These are phyloP conservation scores for Adelphocoris suturalis DNA, from an alignment of 2,888 invertebrate species.

Conservation along the genomic window DNA sequence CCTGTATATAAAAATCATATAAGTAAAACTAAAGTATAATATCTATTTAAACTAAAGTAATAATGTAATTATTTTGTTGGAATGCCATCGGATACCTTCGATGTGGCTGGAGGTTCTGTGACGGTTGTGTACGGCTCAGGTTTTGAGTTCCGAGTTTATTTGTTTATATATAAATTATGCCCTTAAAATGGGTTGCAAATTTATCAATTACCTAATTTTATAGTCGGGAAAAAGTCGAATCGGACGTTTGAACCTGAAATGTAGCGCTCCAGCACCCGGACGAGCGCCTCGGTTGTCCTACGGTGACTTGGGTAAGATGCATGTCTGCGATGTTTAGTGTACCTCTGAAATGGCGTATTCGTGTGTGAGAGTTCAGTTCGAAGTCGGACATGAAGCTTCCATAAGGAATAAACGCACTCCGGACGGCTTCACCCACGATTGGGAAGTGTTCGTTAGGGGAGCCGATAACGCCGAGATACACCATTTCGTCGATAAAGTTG, in stretches of 20 bases:
- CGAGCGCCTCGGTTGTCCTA: conserved; percentile 2
- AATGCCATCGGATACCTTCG: conserved; percentile 25
- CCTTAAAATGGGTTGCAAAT: conserved; percentile 53
- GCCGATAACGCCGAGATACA: conserved; percentile 92
- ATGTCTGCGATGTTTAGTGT: conserved; percentile 40
- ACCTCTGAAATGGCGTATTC: conserved; percentile 74
- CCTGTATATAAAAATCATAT: no score
- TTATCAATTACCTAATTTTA: conserved; percentile 18
- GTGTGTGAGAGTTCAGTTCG: conserved; percentile 88
- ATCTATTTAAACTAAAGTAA: no score
- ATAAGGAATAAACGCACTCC: conserved; percentile 89
- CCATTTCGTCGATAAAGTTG: conserved; percentile 92
- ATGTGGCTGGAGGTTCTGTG: conserved; percentile 42
- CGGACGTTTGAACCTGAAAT: conserved; percentile 25
- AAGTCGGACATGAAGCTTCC: conserved; percentile 94
- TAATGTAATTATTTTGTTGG: neutral
- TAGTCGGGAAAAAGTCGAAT: neutral
- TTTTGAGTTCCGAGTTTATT: conserved; percentile 59
- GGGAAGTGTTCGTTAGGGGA: conserved; percentile 96
- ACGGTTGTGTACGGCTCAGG: conserved; percentile 31
- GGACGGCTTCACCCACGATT: conserved; percentile 97
- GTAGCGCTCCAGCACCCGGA: conserved; percentile 22
- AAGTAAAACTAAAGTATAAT: no score
- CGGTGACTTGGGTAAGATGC: conserved; percentile 53
- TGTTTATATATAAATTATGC: conserved; percentile 60